Base-by-base conservation (phyloP, 1,140 invertebrate species). In the Marisa cornuarietis region DNA sequence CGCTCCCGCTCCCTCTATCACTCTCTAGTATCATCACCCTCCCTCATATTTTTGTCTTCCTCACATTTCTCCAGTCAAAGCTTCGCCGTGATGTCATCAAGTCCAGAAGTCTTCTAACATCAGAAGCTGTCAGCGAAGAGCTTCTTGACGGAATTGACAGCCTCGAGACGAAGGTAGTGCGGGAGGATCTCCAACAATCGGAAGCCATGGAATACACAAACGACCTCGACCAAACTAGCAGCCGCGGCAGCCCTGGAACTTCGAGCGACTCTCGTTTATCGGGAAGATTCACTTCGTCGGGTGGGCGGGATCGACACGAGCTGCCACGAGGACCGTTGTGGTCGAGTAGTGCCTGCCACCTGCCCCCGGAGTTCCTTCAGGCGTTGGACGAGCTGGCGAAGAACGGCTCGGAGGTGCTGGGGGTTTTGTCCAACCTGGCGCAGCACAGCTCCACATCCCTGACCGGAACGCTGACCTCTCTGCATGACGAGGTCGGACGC, bases 401-500 rank as follows among this genome's bases (percentile, higher is more conserved):
- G 71, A 86, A 84, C 71, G 81, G 79, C 16, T 77, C 82, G 7
- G 74, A 82, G n/a, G 65, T 84, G 9, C 63, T 84, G 11, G 83
- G 83, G 69, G 69, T 83, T 1, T 54, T 85, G 31, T 82, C 83
- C 0, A 83, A 85, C 49, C 77, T 87, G 65, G 85, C 84, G 2
- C 81, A 84, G 75, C 69, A 82, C 52, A 85, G 79, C 68, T 81
- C 84, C 54, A 69, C 77, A 0, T 85, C 85, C 52, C 66, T 85
- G 7, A 76, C 79, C 42, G 78, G 77, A 4, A 79, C 83, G 4
- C 76, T 84, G 26, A 65, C 79, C n/a, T 78, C 82, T n/a, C 78
- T 87, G 42, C 79, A 82, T 16, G 80, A 84, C 42, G 86, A 85
- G 74, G 79, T 87, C 24, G 78, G 65, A 16, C 75, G 82, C 14